Conservation (phyloP, 2,888 invertebrate species). For the Keiferia lycopersicella region DNA sequence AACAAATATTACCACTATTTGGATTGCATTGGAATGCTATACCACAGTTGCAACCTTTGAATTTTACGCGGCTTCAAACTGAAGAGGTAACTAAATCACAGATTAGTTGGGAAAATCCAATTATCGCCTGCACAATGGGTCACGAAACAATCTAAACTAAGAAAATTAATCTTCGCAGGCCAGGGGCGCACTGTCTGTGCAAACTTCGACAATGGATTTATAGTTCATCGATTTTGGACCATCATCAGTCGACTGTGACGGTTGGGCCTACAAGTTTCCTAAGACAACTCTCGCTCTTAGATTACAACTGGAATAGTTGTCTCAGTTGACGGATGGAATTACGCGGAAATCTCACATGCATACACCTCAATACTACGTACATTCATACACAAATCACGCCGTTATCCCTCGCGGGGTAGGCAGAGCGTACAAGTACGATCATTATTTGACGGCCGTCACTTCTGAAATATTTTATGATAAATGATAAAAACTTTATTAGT, state of each 20-base stretch:
- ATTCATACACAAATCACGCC: too few species aligned
- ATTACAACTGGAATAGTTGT: constrained; percentile 13
- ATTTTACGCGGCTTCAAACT: constrained; percentile 49
- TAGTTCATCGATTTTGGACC: constrained; percentile 78
- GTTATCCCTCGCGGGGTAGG: too few species aligned
- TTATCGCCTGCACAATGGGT: constrained; percentile 80
- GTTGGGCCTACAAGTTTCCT: constrained; percentile 35
- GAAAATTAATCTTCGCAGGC: constrained; percentile 81
- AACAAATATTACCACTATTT: too few species aligned
- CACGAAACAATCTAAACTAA: constrained; percentile 82
- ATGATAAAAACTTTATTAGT: too few species aligned
- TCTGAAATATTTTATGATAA: too few species aligned
- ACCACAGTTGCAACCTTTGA: constrained; percentile 34
- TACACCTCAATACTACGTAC: too few species aligned
- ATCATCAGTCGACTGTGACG: constrained; percentile 60
- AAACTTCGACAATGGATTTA: constrained; percentile 81
- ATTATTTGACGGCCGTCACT: too few species aligned
- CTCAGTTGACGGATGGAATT: not conserved
- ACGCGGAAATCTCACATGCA: too few species aligned
- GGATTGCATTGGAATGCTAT: not conserved
- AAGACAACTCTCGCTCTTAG: constrained; percentile 32
- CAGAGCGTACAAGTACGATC: too few species aligned
- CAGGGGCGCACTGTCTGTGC: constrained; percentile 76
- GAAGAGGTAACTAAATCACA: constrained; percentile 76
- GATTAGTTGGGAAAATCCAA: constrained; percentile 77